A percentile compares a stretch with the other conserved stretches of the same genome.
phyloP scores from a whole-genome alignment of 2,888 invertebrate genomes.

The Erebia epiphron region DNA sequence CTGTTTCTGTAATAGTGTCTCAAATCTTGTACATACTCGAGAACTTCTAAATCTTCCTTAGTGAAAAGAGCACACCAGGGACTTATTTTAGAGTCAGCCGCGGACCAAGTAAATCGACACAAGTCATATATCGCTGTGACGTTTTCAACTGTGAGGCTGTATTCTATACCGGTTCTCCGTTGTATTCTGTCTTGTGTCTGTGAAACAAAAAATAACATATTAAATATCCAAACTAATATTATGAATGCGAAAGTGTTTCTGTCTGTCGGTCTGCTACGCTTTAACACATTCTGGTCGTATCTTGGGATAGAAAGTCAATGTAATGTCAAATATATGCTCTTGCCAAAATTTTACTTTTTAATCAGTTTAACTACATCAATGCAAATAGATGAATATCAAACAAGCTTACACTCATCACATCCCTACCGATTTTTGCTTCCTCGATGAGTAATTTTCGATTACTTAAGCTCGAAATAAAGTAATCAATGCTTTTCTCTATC shows the following conservation, averaged over 20 bases:
- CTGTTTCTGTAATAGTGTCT: constrained; percentile 85
- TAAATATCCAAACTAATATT: too few species aligned
- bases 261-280: too few species aligned
- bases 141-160: constrained; percentile 61
- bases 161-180: constrained; percentile 76
- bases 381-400: background rate
- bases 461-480: constrained; percentile 82
- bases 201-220: constrained; percentile 32
- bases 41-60: constrained; percentile 85
- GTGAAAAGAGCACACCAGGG: constrained; percentile 91
- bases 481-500: constrained; percentile 83
- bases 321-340: too few species aligned
- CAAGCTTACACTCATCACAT: constrained; percentile 47
- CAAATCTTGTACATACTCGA: constrained; percentile 90
- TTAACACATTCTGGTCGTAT: too few species aligned
- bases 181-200: constrained; percentile 77
- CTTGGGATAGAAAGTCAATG: too few species aligned
- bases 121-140: constrained; percentile 88
- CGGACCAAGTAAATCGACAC: constrained; percentile 90
- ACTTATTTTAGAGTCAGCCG: constrained; percentile 70
- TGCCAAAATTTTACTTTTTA: too few species aligned
- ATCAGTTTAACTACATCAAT: too few species aligned
- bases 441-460: constrained; percentile 42
- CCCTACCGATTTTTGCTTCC: constrained; percentile 34
- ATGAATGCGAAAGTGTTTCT: too few species aligned